A percentile compares a stretch with the other conserved stretches of the same genome.
phyloP scores from a whole-genome alignment of 2,797 vertebrate genomes.

The Trichosurus vulpecula region DNA sequence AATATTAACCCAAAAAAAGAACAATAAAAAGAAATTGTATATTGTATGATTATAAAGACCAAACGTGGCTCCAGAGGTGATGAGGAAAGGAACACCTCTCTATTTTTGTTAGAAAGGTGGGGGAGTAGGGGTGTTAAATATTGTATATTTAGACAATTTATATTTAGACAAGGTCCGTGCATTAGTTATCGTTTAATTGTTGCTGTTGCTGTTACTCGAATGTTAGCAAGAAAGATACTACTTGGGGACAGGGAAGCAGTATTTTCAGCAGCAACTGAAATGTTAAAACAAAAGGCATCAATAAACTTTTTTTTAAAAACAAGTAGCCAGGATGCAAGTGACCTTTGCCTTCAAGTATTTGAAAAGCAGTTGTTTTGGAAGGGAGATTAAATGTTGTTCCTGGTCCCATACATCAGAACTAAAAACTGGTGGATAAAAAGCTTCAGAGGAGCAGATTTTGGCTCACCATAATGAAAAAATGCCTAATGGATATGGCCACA shows the following conservation, averaged over 20 bases:
- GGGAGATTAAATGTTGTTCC: background rate
- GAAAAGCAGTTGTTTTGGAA: background rate
- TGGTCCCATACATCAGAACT: background rate
- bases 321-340: background rate
- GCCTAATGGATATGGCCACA: background rate
- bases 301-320: background rate
- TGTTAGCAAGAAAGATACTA: background rate
- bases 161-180: background rate
- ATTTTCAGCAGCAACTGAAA: background rate
- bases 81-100: background rate
- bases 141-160: background rate
- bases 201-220: background rate
- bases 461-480: background rate
- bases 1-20: background rate
- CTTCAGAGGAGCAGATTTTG: background rate
- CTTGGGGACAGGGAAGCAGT: background rate
- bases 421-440: background rate
- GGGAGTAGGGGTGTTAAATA: background rate
- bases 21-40: background rate
- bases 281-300: background rate
- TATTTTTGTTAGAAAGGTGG: background rate
- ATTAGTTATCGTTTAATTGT: background rate
- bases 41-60: background rate
- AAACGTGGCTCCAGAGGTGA: background rate
- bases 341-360: background rate